A percentile compares a stretch with the other conserved stretches of the same genome.
phyloP scores from a whole-genome alignment of 2,797 vertebrate species.

The Buphagus erythrorhynchus region DNA sequence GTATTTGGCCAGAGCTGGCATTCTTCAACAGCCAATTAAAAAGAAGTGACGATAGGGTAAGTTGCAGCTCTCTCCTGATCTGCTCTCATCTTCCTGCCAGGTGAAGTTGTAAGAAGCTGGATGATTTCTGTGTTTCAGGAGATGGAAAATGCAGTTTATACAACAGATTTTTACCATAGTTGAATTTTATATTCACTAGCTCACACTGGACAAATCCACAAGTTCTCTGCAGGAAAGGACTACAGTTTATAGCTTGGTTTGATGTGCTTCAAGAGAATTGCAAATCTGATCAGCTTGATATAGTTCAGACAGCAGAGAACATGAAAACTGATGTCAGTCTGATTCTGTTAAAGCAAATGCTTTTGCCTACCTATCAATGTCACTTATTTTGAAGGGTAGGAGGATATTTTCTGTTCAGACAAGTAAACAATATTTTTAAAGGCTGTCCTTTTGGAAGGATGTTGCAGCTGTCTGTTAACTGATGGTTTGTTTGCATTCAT shows the following conservation, averaged over 20 bases:
- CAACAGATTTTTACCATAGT: not conserved
- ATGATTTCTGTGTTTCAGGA: not conserved
- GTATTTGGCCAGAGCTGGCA: not conserved
- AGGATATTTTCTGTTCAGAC: conserved; percentile 45
- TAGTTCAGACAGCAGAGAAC: conserved; percentile 60
- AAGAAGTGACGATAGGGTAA: not conserved
- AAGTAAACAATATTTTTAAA: conserved; percentile 32
- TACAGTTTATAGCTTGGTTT: conserved; percentile 40
- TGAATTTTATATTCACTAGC: not conserved
- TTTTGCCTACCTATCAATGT: conserved; percentile 50
- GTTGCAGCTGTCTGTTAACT: conserved; percentile 8
- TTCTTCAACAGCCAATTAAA: not conserved
- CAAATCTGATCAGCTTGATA: conserved; percentile 36
- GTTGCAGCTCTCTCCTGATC: not conserved
- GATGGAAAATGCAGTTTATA: not conserved
- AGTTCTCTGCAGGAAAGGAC: not conserved
- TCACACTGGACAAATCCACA: not conserved
- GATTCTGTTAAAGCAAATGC: conserved; percentile 61
- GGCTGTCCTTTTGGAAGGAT: conserved; percentile 33
- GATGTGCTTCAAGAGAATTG: conserved; percentile 56
- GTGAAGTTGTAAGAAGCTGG: not conserved
- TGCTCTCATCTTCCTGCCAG: not conserved
- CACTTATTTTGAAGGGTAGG: conserved; percentile 37
- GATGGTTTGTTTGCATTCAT: conserved; percentile 10
- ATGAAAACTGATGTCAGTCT: conserved; percentile 57